phyloP scores from a whole-genome alignment of 2,113 vertebrate genomes.

The Burhinus oedicnemus region DNA sequence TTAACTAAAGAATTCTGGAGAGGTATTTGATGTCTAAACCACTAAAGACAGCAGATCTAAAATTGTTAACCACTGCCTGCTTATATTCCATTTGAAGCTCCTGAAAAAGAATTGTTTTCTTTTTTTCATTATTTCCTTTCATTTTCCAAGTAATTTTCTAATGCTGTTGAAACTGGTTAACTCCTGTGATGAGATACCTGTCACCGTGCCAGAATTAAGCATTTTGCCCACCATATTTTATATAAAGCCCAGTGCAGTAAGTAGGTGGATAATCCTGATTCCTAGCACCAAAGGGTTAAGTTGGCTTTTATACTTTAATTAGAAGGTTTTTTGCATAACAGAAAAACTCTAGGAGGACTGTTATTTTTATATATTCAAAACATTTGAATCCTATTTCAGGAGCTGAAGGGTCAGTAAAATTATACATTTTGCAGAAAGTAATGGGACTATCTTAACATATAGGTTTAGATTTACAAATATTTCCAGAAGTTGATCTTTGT shows the following conservation, averaged over 20 bases:
- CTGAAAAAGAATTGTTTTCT: background rate
- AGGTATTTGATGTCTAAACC: background rate
- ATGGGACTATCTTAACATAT: background rate
- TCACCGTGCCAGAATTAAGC: background rate
- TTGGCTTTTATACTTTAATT: background rate
- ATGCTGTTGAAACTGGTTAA: background rate
- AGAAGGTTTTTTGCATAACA: background rate
- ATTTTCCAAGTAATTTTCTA: background rate
- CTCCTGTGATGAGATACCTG: background rate
- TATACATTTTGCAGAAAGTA: background rate
- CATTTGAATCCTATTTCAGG: background rate
- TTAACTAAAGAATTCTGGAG: background rate
- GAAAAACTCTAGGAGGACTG: background rate
- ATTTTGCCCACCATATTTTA: background rate
- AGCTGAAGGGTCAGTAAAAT: background rate
- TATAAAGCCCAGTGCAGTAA: background rate
- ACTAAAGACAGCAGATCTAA: background rate
- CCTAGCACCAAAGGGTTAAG: background rate
- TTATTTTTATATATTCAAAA: background rate
- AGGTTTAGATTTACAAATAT: background rate
- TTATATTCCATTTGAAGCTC: background rate
- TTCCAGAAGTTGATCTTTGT: background rate
- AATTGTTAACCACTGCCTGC: background rate
- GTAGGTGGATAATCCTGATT: background rate
- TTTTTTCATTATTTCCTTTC: background rate